Conservation (phyloP, 2,888 invertebrate species). For the Microchrysa polita region DNA sequence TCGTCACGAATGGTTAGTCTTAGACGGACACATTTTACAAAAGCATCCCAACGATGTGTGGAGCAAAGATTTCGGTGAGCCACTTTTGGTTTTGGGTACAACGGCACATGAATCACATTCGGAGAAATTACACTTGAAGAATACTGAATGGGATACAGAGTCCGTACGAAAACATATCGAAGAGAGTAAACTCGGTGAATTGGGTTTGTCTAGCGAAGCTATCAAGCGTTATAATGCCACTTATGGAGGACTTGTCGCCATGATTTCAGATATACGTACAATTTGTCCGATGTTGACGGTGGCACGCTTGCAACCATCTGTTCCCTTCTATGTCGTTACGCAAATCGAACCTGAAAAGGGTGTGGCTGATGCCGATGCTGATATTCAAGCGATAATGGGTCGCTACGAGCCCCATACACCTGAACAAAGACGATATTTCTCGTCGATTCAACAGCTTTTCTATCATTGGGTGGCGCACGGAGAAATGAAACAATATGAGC, state of each 20-base stretch:
- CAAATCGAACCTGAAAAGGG: constrained; percentile 68
- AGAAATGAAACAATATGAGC: constrained; percentile 71
- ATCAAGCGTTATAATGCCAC: constrained; percentile 75
- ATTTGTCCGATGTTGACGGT: constrained; percentile 80
- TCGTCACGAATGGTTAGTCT: constrained; percentile 78
- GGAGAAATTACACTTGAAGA: constrained; percentile 68
- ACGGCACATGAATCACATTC: constrained; percentile 79
- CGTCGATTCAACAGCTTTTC: constrained; percentile 83
- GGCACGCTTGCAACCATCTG: constrained; percentile 70
- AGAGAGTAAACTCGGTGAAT: constrained; percentile 68
- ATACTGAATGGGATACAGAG: constrained; percentile 74
- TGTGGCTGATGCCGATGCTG: constrained; percentile 70
- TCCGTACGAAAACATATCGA: constrained; percentile 73
- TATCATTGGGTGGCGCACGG: constrained; percentile 84
- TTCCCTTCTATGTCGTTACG: constrained; percentile 79
- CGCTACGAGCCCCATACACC: constrained; percentile 77
- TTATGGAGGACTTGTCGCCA: constrained; percentile 73
- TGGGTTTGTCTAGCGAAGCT: constrained; percentile 71
- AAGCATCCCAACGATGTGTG: constrained; percentile 74
- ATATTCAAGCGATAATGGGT: constrained; percentile 82
- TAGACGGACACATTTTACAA: constrained; percentile 76
- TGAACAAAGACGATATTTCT: constrained; percentile 78
- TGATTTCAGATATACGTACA: constrained; percentile 82
- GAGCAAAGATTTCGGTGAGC: constrained; percentile 66
- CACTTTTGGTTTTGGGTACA: constrained; percentile 73